These are phyloP conservation scores for Thereva unica DNA, from an alignment of 2,888 invertebrate genomes.

Conservation along the genomic window DNA sequence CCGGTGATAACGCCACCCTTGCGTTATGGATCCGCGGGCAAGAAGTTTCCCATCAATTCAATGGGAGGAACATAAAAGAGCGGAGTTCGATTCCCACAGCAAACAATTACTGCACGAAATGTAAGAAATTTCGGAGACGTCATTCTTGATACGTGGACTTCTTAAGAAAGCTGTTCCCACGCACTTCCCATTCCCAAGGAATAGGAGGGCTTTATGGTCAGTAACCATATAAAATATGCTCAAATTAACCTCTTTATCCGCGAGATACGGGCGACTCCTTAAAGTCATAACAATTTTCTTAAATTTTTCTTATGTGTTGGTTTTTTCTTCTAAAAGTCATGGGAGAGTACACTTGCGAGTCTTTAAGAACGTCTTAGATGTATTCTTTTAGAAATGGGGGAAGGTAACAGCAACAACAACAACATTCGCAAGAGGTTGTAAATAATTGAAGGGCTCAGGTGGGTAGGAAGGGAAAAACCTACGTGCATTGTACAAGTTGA, in stretches of 20 bases:
- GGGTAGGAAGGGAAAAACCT: too few species aligned
- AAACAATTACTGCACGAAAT: conserved; percentile 23
- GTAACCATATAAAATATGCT: conserved; percentile 37
- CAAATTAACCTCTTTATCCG: conserved; percentile 27
- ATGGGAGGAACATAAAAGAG: neutral
- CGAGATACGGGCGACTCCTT: conserved; percentile 31
- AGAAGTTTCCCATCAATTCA: conserved; percentile 10
- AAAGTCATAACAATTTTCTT: conserved; percentile 38
- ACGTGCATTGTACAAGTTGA: too few species aligned
- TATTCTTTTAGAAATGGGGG: neutral
- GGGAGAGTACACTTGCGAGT: conserved; percentile 38
- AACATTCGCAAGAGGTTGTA: neutral
- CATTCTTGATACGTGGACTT: conserved; percentile 13
- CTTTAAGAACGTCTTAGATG: conserved; percentile 9
- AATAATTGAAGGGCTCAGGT: too few species aligned
- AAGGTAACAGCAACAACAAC: neutral
- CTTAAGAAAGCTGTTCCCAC: conserved; percentile 34
- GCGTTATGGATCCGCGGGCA: neutral
- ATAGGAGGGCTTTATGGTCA: conserved; percentile 37
- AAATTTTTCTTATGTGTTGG: conserved; percentile 27
- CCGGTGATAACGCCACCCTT: too few species aligned
- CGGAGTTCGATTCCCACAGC: conserved; percentile 20
- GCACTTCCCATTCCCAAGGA: conserved; percentile 28
- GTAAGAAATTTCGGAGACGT: conserved; percentile 28
- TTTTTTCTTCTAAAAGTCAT: conserved; percentile 30